phyloP scores from a whole-genome alignment of 2,888 invertebrate species.

The Nomada fabriciana region DNA sequence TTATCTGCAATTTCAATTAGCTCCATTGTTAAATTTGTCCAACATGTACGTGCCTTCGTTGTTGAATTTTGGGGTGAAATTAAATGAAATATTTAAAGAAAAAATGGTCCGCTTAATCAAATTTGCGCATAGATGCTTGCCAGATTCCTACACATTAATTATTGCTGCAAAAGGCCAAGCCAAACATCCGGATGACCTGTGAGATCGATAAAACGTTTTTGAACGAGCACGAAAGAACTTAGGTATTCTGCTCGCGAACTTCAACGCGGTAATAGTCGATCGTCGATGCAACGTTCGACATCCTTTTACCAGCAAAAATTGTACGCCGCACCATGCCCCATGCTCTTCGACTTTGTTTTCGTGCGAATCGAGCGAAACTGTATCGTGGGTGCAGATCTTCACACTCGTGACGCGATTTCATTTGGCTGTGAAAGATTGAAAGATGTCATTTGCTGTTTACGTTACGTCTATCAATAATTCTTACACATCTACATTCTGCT shows the following conservation, averaged over 20 bases:
- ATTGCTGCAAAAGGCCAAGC: background rate
- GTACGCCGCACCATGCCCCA: background rate
- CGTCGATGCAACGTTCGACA: constrained; percentile 8
- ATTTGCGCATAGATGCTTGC: background rate
- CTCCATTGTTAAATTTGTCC: too few relatives aligned
- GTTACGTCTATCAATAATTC: constrained; percentile 5
- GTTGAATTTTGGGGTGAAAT: too few relatives aligned
- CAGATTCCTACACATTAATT: background rate
- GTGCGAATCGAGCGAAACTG: background rate
- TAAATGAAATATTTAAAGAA: too few relatives aligned
- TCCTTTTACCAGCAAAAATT: constrained; percentile 13
- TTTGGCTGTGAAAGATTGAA: background rate
- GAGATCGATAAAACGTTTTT: constrained; percentile 16
- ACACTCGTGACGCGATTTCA: background rate
- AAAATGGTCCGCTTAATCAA: too few relatives aligned
- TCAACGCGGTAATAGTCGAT: constrained; percentile 22
- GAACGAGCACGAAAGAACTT: constrained; percentile 10
- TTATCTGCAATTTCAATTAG: too few relatives aligned
- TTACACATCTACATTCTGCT: background rate
- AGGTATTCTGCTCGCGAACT: constrained; percentile 4
- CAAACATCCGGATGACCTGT: too few relatives aligned
- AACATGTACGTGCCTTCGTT: too few relatives aligned
- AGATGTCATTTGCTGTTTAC: background rate
- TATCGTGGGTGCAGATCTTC: background rate
- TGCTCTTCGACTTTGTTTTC: background rate